Evolutionary conservation across 1,140 invertebrate genomes (phyloP).

Genomic region (Brachionus angularis): DNA sequence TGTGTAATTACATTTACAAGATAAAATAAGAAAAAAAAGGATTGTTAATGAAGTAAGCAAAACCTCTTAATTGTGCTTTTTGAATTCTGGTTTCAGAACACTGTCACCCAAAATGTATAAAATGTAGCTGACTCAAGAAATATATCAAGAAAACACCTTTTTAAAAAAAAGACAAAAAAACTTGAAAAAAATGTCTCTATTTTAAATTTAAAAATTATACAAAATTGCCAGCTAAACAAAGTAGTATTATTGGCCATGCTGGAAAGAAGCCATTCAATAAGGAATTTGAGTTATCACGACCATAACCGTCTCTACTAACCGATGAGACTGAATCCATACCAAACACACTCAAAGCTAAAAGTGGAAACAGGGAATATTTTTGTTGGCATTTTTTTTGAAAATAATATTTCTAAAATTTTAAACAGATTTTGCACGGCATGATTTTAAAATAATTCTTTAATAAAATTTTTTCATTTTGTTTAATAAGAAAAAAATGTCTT

Average conservation of each 20-base stretch:
- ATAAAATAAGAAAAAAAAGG: not conserved
- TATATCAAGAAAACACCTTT: constrained; percentile 1
- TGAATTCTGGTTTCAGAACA: constrained; percentile 6
- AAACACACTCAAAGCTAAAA: too few relatives aligned
- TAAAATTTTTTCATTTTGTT: too few relatives aligned
- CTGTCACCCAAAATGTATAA: not conserved
- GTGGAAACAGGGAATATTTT: too few relatives aligned
- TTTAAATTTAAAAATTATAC: not conserved
- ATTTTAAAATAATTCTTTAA: too few relatives aligned
- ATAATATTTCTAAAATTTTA: too few relatives aligned
- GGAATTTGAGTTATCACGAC: constrained; percentile 4
- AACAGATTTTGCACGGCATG: too few relatives aligned
- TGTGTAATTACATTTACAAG: too few relatives aligned
- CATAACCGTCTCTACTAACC: constrained; percentile 29
- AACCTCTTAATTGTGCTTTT: constrained; percentile 19
- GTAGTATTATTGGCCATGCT: constrained; percentile 5
- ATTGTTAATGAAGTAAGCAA: not conserved
- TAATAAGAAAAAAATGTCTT: too few relatives aligned
- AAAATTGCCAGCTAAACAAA: constrained; percentile 10
- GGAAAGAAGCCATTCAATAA: constrained; percentile 28
- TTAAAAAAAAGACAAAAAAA: not conserved
- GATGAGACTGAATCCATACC: not conserved
- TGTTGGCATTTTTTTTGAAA: too few relatives aligned
- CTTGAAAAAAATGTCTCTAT: not conserved
- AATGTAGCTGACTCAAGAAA: not conserved